phyloP scores from a whole-genome alignment of 2,797 vertebrate genomes.

The Sebastes melanostomus region DNA sequence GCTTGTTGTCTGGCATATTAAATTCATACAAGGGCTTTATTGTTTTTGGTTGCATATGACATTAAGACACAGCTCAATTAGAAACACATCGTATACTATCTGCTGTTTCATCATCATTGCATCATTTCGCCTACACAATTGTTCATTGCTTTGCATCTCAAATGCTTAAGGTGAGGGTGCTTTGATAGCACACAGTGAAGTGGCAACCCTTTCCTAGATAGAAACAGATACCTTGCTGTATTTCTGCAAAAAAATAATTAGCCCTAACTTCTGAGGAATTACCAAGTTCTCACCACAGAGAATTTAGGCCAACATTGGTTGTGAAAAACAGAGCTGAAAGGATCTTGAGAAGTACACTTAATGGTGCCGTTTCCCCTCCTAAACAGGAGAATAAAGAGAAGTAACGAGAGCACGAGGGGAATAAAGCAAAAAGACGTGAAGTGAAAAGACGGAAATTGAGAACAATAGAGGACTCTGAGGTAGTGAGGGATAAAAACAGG shows the following conservation, averaged over 20 bases:
- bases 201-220: not conserved
- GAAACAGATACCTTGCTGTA: not conserved
- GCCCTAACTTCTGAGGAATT: not conserved
- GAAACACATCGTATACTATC: not conserved
- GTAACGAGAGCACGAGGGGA: not conserved
- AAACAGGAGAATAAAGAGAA: not conserved
- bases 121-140: not conserved
- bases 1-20: not conserved
- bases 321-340: not conserved
- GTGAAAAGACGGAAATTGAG: conserved; percentile 20
- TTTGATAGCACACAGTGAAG: not conserved
- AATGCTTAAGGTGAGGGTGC: not conserved
- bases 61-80: not conserved
- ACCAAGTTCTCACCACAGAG: not conserved
- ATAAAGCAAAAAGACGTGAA: conserved; percentile 12
- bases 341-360: not conserved
- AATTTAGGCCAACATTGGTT: not conserved
- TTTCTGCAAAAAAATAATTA: not conserved
- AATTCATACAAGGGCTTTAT: not conserved
- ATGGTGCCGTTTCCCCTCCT: not conserved
- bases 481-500: conserved; percentile 24
- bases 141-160: not conserved
- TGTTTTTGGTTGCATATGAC: not conserved
- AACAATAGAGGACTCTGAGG: conserved; percentile 33
- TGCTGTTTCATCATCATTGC: not conserved